A percentile compares a stretch with the other conserved stretches of the same genome.
These are phyloP conservation scores for Struthio camelus DNA, from an alignment of 2,113 vertebrate species.

Conservation along the genomic window DNA sequence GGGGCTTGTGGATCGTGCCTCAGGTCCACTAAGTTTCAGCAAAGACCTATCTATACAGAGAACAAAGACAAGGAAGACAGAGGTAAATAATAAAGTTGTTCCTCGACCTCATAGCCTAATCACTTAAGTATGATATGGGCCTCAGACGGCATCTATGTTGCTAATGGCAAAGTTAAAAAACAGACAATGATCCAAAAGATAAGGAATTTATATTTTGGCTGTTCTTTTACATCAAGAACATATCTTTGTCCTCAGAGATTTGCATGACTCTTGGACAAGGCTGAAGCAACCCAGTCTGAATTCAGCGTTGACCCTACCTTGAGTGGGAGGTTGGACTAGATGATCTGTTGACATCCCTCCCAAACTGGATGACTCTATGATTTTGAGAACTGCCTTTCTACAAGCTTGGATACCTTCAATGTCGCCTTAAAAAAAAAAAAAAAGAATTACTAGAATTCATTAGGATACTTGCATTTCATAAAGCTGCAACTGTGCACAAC, in stretches of 20 bases:
- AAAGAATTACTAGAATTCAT: neutral
- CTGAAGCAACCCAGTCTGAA: neutral
- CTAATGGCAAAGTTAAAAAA: neutral
- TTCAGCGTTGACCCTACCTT: neutral
- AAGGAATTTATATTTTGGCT: neutral
- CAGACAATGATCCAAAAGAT: neutral
- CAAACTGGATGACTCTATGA: neutral
- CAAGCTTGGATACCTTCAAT: neutral
- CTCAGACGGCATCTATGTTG: neutral
- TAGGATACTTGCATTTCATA: neutral
- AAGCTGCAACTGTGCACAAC: neutral
- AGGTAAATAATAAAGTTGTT: neutral
- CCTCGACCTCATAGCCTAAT: accelerated
- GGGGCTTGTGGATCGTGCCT: neutral
- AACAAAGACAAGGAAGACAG: neutral
- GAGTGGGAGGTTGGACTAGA: neutral
- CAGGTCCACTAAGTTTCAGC: neutral
- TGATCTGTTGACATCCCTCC: neutral
- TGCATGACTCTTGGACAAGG: neutral
- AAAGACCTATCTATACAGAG: neutral
- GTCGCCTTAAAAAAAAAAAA: neutral
- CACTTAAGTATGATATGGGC: neutral
- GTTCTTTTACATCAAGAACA: too few relatives aligned
- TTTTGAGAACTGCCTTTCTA: neutral
- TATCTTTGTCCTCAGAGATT: neutral